Evolutionary conservation across 1,140 invertebrate genomes (phyloP).

Genomic region (Bombyx mori): ASM3026992v2 NC_085109.1:10838001-10838500

Average conservation of each 20-base stretch:
- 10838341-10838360: neutral
- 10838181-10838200: no score
- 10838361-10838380: neutral
- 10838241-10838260: neutral
- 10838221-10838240: no score
- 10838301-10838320: neutral
- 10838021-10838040: no score
- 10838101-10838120: no score
- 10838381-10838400: slow-evolving; percentile 17
- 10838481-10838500: slow-evolving; percentile 86
- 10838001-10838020: no score
- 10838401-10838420: slow-evolving; percentile 71
- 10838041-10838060: no score
- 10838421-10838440: slow-evolving; percentile 81
- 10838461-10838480: slow-evolving; percentile 93
- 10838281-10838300: neutral
- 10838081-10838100: no score
- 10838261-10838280: neutral
- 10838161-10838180: no score
- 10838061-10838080: no score
- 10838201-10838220: no score
- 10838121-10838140: no score
- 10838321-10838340: neutral
- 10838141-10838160: no score
- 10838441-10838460: slow-evolving; percentile 91